Evolutionary conservation across 2,113 vertebrate genomes (phyloP), one percentile per base, ranked within the genome.

Genomic region (Passer montanus): DNA sequence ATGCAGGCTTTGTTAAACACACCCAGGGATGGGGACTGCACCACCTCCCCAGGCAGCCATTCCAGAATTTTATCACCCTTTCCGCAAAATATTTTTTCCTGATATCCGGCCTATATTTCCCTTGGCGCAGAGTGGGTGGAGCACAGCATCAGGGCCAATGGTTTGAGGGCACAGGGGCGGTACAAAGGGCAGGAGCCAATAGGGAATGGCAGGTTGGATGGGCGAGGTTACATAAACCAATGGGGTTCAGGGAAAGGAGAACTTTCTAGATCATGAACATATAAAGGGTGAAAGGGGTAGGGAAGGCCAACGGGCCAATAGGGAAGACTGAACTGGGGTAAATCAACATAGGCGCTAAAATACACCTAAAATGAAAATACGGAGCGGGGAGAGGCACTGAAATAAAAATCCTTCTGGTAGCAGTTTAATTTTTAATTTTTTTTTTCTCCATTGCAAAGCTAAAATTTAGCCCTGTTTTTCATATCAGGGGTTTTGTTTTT

Each of bases 401-500:
- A 80, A 55, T 49, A 41, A 87, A 93, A 89, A 78, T 2, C 5
- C 17, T 90, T 79, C 53, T 79, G 50, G 55, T 80, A 69, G 31
- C 31, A 31, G 13, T 22, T 68, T 59, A 7, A 14, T 35, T 37
- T 21, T 44, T 43, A 13, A 18, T 8, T 39, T 33, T 13, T n/a
- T n/a, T 46, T 35, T 28, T 3, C 41, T 64, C 27, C 19, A 2
- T 26, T 15, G 15, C 53, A 41, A 49, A 22, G 35, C 41, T 84
- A 31, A 87, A 89, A 31, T 93, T 88, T 50, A 73, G 6, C 59
- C 35, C 84, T 96, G 94, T 66, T 96, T 97, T 95, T 86, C 63
- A 5, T 94, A 95, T 97, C 89, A 46, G 72, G 39, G 58, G 55
- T 58, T 87, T 89, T 90, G 60, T 93, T 93, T 95, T 93, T 94